Evolutionary conservation across 2,113 vertebrate species (phyloP).

Genomic region (Hippocampus guttulatus): DNA sequence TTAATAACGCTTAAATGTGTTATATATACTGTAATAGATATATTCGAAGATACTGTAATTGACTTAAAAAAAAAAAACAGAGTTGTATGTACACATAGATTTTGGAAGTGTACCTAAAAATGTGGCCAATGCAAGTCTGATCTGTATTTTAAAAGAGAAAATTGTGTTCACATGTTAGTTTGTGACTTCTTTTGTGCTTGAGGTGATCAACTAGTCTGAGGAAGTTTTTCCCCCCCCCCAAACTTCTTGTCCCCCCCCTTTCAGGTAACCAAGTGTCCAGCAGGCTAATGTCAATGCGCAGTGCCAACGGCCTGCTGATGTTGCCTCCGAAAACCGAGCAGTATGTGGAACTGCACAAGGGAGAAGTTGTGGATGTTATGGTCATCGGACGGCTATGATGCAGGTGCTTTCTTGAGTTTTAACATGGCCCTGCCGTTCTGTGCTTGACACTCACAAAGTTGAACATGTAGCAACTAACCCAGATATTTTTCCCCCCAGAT

Average conservation of each 20-base stretch:
- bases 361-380: constrained; percentile 99
- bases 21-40: too few relatives aligned
- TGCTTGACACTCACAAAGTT: too few relatives aligned
- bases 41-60: too few relatives aligned
- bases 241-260: constrained; percentile 53
- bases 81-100: too few relatives aligned
- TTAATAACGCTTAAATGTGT: too few relatives aligned
- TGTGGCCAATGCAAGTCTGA: too few relatives aligned
- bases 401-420: constrained; percentile 33
- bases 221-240: not conserved
- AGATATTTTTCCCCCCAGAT: constrained; percentile 41
- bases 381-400: constrained; percentile 99
- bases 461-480: not conserved
- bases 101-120: too few relatives aligned
- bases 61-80: too few relatives aligned
- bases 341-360: constrained; percentile 98
- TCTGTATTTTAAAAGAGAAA: too few relatives aligned
- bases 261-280: constrained; percentile 98
- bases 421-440: not conserved
- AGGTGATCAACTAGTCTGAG: not conserved
- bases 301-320: constrained; percentile 98
- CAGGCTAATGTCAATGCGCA: constrained; percentile 98
- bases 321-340: constrained; percentile 99
- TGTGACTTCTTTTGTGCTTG: not conserved
- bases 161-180: too few relatives aligned